Evolutionary conservation across 2,113 vertebrate genomes (phyloP).

Genomic region (Crotalus horridus): DNA sequence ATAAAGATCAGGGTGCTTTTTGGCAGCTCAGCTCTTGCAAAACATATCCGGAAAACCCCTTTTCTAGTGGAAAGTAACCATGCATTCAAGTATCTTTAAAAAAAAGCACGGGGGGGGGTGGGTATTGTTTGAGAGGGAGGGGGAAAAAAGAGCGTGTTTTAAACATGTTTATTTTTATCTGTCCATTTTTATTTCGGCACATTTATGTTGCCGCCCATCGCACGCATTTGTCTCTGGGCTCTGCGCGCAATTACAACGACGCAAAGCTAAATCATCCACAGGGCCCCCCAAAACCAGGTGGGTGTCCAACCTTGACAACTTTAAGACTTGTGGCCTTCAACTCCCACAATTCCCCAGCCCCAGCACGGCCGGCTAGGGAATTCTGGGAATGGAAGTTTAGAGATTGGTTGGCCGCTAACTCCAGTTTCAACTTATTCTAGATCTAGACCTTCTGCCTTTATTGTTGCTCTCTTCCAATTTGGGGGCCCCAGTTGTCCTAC

Average conservation of each 20-base stretch:
- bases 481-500: neutral
- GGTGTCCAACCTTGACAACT: neutral
- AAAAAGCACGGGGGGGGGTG: too few relatives aligned
- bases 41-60: neutral
- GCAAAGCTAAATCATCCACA: neutral
- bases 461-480: neutral
- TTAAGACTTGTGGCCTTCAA: neutral
- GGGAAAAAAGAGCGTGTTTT: neutral
- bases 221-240: fast-evolving
- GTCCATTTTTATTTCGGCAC: neutral
- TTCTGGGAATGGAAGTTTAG: neutral
- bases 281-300: fast-evolving
- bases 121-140: neutral
- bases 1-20: neutral
- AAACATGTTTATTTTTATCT: neutral
- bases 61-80: neutral
- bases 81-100: neutral
- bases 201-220: neutral
- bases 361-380: neutral
- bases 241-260: neutral
- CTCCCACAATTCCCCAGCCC: neutral
- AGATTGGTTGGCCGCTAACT: neutral
- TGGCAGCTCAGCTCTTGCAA: neutral
- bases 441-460: neutral
- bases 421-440: neutral